Evolutionary conservation across 2,888 invertebrate genomes (phyloP).

Genomic region (Strigamia crassipes): DNA sequence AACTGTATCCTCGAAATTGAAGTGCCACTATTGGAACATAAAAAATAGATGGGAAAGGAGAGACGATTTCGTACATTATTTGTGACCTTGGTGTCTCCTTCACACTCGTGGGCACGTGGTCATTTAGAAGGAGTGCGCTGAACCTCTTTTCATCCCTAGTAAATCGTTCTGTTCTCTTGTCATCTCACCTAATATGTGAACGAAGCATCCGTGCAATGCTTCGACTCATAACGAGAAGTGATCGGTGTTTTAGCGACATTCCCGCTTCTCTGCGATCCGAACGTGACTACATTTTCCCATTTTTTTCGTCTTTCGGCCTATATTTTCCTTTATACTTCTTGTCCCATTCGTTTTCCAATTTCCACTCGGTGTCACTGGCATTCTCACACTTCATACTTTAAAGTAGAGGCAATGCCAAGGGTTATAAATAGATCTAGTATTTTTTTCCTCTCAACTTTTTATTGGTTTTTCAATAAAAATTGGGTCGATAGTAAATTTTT

Average conservation of each 20-base stretch:
- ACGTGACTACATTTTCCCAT: constrained; percentile 25
- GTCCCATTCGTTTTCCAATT: constrained; percentile 42
- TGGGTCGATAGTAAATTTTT: constrained; percentile 29
- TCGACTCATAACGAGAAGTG: constrained; percentile 40
- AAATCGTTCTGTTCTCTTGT: constrained; percentile 28
- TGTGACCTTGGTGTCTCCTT: constrained; percentile 34
- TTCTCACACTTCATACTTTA: constrained; percentile 35
- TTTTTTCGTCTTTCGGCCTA: background rate
- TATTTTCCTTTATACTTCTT: constrained; percentile 42
- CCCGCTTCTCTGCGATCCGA: background rate
- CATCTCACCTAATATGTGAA: constrained; percentile 31
- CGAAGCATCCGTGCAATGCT: constrained; percentile 38
- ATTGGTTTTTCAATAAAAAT: constrained; percentile 34
- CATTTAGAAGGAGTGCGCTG: constrained; percentile 13
- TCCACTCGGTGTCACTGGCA: constrained; percentile 40
- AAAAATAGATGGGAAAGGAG: constrained; percentile 8
- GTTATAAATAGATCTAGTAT: constrained; percentile 38
- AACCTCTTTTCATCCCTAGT: constrained; percentile 4
- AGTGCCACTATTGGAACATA: background rate
- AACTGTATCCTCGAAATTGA: constrained; percentile 19
- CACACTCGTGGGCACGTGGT: constrained; percentile 24
- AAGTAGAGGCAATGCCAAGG: constrained; percentile 42
- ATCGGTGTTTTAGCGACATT: constrained; percentile 32
- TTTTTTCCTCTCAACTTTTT: constrained; percentile 7
- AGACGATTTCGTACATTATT: background rate